A percentile compares a stretch with the other conserved stretches of the same genome.
These are phyloP conservation scores for Phaethornis superciliosus DNA, from an alignment of 2,113 vertebrate genomes.

Conservation along the genomic window DNA sequence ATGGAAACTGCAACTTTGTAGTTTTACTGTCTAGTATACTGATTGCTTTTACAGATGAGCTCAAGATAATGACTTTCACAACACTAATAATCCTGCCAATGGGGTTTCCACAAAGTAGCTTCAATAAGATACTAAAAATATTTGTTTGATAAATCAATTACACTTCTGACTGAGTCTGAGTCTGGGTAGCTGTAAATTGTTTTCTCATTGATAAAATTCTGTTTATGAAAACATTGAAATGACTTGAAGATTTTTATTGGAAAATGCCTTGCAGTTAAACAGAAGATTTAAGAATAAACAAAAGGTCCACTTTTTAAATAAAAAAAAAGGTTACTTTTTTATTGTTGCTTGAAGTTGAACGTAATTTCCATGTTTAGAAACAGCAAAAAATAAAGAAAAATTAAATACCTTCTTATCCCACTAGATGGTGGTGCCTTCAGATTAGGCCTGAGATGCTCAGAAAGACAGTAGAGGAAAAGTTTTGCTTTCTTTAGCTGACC, in stretches of 20 bases:
- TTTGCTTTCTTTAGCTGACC: slow-evolving; percentile 16
- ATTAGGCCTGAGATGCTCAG: slow-evolving; percentile 17
- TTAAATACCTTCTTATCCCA: slow-evolving; percentile 65
- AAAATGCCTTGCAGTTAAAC: slow-evolving; percentile 10
- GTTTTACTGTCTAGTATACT: not conserved
- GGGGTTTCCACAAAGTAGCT: slow-evolving; percentile 31
- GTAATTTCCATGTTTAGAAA: not conserved
- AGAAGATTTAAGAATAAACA: not conserved
- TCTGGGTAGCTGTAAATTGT: slow-evolving; percentile 1
- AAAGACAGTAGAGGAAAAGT: slow-evolving; percentile 16
- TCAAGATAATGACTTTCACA: slow-evolving; percentile 35
- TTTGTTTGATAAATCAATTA: slow-evolving; percentile 42
- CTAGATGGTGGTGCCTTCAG: slow-evolving; percentile 72
- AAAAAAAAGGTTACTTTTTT: not conserved
- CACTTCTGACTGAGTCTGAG: not conserved
- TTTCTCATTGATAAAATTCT: slow-evolving; percentile 43
- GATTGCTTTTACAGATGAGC: slow-evolving; percentile 27
- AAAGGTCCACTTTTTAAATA: not conserved
- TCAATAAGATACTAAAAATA: slow-evolving; percentile 43
- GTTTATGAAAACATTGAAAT: slow-evolving; percentile 17
- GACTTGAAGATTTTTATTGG: not conserved
- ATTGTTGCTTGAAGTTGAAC: not conserved
- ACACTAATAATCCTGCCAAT: slow-evolving; percentile 45
- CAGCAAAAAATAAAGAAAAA: not conserved
- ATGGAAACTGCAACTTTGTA: not conserved